Evolutionary conservation across 2,113 vertebrate species (phyloP).

Genomic region (Myotis lucifugus): DNA sequence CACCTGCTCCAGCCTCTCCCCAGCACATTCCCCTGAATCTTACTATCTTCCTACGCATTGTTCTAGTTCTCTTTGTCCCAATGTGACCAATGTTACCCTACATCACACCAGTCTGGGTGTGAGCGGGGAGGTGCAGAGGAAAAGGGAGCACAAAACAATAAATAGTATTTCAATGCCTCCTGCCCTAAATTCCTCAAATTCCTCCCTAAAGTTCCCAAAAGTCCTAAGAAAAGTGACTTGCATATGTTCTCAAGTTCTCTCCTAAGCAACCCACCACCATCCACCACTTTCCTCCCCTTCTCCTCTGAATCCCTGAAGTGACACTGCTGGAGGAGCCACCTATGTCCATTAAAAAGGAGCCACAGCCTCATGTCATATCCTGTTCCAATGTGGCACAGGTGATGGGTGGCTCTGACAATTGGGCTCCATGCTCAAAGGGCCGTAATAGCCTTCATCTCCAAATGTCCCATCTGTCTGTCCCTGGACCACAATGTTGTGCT

Average conservation of each 20-base stretch:
- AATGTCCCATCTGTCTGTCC: background rate
- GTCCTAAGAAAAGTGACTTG: background rate
- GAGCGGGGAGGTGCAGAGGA: accelerated
- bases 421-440: too few relatives aligned
- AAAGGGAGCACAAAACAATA: background rate
- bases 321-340: background rate
- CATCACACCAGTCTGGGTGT: background rate
- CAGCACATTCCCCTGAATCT: accelerated
- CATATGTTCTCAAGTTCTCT: background rate
- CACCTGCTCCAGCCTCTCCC: background rate
- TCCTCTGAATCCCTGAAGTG: background rate
- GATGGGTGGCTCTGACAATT: background rate
- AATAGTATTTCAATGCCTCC: background rate
- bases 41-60: background rate
- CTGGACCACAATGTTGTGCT: background rate
- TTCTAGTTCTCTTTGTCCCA: background rate
- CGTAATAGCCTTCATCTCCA: too few relatives aligned
- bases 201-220: background rate
- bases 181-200: background rate
- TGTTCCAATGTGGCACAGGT: accelerated
- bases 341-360: background rate
- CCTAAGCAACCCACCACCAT: accelerated
- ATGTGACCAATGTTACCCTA: accelerated
- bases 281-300: background rate
- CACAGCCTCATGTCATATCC: too few relatives aligned